These are phyloP conservation scores for Lophura nycthemera DNA, from an alignment of 2,113 vertebrate genomes.

Conservation along the genomic window DNA sequence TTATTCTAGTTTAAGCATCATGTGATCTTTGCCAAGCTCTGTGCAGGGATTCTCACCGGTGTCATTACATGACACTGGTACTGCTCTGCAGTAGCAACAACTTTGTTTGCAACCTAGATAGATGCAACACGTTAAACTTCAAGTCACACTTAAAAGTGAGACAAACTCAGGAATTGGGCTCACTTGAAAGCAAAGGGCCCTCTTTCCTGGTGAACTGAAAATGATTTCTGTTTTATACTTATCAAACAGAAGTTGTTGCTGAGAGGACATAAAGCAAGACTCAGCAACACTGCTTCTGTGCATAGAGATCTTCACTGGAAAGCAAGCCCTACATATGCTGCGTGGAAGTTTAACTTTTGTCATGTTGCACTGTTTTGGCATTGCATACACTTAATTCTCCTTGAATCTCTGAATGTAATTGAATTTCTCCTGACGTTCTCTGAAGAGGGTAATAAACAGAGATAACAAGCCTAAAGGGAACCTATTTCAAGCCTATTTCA, in stretches of 20 bases:
- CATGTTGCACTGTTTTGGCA: background rate
- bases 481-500: background rate
- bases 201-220: background rate
- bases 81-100: background rate
- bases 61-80: background rate
- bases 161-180: background rate
- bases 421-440: background rate
- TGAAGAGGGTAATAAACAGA: background rate
- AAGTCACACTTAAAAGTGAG: background rate
- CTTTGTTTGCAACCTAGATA: background rate
- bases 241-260: background rate
- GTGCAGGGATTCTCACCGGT: background rate
- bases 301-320: background rate
- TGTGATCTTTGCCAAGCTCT: background rate
- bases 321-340: background rate
- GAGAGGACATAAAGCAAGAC: background rate
- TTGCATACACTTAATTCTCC: background rate
- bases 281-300: background rate
- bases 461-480: background rate
- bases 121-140: fast-evolving
- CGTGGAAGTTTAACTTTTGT: background rate
- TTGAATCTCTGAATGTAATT: background rate
- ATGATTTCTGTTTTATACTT: background rate
- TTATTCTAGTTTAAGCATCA: background rate
- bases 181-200: background rate